Evolutionary conservation across 1,140 invertebrate genomes (phyloP).

Genomic region (Babylonia areolata): DNA sequence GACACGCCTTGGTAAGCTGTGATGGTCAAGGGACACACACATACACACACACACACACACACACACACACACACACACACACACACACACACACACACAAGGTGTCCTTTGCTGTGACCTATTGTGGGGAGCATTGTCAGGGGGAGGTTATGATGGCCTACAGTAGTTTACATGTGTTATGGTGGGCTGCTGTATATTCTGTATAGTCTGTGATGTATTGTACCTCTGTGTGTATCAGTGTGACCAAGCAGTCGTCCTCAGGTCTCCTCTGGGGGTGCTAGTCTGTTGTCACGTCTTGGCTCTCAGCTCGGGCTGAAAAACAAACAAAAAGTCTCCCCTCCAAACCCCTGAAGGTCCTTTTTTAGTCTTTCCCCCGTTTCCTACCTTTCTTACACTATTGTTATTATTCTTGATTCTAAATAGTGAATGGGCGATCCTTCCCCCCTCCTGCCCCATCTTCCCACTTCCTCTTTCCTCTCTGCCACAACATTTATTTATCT

Average conservation of each 20-base stretch:
- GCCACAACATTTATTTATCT: neutral
- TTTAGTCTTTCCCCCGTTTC: neutral
- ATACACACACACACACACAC: no score
- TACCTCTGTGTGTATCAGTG: neutral
- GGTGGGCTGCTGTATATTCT: slow-evolving; percentile 1
- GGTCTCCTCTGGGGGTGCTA: no score
- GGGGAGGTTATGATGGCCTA: neutral
- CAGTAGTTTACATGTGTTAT: neutral
- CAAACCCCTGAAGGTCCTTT: neutral
- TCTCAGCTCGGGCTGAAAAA: no score
- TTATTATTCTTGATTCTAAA: neutral
- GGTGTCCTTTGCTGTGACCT: neutral
- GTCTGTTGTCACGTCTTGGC: no score
- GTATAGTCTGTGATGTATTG: neutral
- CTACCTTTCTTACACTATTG: no score
- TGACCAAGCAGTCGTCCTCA: neutral
- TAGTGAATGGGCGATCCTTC: neutral
- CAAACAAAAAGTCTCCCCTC: neutral
- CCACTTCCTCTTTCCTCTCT: neutral
- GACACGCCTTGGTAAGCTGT: no score
- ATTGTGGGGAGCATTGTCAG: neutral
- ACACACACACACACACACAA: no score
- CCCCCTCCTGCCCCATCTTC: neutral
- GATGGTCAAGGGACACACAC: no score
- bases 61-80: no score